Conservation (phyloP, 2,113 vertebrate species). For the Melanocharis versteri region DNA sequence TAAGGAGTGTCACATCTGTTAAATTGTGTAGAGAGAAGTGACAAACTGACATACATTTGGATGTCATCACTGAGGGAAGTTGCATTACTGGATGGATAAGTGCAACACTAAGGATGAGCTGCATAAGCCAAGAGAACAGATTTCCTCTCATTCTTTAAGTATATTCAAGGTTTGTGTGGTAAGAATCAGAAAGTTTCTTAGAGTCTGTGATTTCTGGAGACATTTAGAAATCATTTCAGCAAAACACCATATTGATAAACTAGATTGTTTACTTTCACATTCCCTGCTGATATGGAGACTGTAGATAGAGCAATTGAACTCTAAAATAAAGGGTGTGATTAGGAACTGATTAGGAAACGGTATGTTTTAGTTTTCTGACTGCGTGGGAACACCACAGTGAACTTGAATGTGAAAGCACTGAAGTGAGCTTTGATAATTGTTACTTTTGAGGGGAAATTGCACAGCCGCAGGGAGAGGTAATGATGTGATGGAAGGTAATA, state of each 20-base stretch:
- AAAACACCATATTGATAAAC: background rate
- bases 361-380: background rate
- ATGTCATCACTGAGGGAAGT: background rate
- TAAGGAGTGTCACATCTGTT: background rate
- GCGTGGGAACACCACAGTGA: background rate
- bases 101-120: background rate
- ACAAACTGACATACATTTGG: background rate
- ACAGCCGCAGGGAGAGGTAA: background rate
- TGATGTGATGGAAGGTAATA: background rate
- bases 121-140: background rate
- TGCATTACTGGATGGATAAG: background rate
- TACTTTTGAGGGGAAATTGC: background rate
- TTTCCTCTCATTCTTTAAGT: background rate
- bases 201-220: background rate
- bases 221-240: background rate
- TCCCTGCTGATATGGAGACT: background rate
- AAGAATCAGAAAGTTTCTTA: background rate
- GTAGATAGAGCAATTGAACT: background rate
- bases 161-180: background rate
- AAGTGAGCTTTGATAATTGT: background rate
- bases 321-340: background rate
- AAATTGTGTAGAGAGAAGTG: background rate
- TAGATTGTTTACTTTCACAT: background rate
- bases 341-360: background rate
- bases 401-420: background rate